These are phyloP conservation scores for Leptodactylus fuscus DNA, from an alignment of 2,113 vertebrate species.

Conservation along the genomic window DNA sequence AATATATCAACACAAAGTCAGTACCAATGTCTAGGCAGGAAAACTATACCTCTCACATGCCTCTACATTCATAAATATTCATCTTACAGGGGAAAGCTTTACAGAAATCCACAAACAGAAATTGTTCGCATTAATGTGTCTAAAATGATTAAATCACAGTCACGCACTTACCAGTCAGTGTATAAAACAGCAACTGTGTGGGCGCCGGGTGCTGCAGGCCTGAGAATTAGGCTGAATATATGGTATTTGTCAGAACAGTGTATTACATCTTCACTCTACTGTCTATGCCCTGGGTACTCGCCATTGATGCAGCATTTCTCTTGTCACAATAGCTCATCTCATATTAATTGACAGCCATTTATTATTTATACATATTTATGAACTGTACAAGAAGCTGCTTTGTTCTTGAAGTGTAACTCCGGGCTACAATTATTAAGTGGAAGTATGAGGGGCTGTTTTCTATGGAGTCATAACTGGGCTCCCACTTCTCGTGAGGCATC, in stretches of 20 bases:
- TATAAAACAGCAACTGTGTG: conserved; percentile 2
- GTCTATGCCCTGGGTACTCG: neutral
- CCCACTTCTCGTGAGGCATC: too few relatives aligned
- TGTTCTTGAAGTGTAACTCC: neutral
- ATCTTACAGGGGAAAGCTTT: conserved; percentile 15
- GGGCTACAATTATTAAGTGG: too few relatives aligned
- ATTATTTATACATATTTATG: neutral
- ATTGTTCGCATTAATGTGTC: conserved; percentile 40
- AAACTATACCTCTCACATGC: neutral
- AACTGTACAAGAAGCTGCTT: neutral
- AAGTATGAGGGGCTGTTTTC: too few relatives aligned
- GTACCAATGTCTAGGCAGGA: neutral
- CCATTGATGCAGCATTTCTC: neutral
- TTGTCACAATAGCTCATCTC: neutral
- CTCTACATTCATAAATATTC: conserved; percentile 45
- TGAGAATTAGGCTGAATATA: neutral
- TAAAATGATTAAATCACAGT: conserved; percentile 39
- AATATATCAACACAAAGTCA: neutral
- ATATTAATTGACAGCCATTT: conserved; percentile 6
- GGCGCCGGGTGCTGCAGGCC: conserved; percentile 15
- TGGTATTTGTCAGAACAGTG: conserved; percentile 4
- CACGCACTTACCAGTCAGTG: conserved; percentile 5
- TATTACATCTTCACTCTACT: neutral
- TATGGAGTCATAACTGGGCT: too few relatives aligned
- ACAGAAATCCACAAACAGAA: conserved; percentile 10